These are phyloP conservation scores for Terebella lapidaria DNA, from an alignment of 2,888 invertebrate genomes.

Conservation along the genomic window DNA sequence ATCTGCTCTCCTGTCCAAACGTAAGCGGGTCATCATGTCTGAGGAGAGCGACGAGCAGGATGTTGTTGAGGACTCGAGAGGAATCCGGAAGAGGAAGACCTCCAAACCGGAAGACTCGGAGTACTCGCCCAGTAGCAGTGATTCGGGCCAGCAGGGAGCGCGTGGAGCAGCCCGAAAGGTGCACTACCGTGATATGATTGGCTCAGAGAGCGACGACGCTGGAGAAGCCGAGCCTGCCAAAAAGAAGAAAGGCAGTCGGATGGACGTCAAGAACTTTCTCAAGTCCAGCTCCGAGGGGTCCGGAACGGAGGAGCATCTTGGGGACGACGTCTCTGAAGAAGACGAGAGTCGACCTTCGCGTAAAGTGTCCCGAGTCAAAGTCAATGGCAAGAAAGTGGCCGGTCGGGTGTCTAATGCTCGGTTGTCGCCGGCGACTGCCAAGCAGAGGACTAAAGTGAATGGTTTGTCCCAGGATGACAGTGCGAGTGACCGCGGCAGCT, in stretches of 20 bases:
- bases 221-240: background rate
- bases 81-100: background rate
- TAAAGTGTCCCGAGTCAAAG: background rate
- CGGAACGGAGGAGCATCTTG: background rate
- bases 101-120: constrained; percentile 8
- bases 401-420: background rate
- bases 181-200: constrained; percentile 3
- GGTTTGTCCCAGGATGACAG: background rate
- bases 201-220: background rate
- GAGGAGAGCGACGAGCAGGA: background rate
- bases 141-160: background rate
- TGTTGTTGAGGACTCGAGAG: background rate
- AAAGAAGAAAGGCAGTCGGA: background rate
- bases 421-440: background rate
- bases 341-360: background rate
- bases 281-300: background rate
- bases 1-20: background rate
- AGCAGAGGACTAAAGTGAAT: background rate
- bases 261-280: background rate
- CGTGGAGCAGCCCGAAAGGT: background rate
- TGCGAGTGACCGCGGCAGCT: background rate
- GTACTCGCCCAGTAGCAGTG: constrained; percentile 4
- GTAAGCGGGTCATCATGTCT: background rate
- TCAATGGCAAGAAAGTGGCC: background rate
- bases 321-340: background rate